phyloP scores from a whole-genome alignment of 2,888 invertebrate species.

The Crematogaster levior region DNA sequence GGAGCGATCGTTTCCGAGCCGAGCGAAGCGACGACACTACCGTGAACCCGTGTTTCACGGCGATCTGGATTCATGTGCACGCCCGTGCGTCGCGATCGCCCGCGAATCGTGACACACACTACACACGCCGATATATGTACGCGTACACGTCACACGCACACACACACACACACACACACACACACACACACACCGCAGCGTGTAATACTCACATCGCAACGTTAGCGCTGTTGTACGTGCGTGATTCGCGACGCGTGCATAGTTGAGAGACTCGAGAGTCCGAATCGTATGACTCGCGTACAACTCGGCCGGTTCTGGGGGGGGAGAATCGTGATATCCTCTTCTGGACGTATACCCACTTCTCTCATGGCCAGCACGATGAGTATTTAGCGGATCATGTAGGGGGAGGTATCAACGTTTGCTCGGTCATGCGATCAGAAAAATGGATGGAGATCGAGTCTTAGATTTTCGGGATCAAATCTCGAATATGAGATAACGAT shows the following conservation, averaged over 20 bases:
- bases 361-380: constrained; percentile 27
- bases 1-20: neutral
- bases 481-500: neutral
- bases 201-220: constrained; percentile 19
- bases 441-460: neutral
- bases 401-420: constrained; percentile 5
- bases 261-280: constrained; percentile 19
- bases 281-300: constrained; percentile 35
- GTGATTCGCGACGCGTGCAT: constrained; percentile 23
- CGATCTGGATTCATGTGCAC: constrained; percentile 38
- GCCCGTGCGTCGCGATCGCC: constrained; percentile 29
- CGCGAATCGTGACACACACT: constrained; percentile 28
- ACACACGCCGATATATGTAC: neutral
- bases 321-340: constrained; percentile 22
- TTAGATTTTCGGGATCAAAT: too few relatives aligned
- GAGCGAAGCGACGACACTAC: constrained; percentile 15
- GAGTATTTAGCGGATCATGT: constrained; percentile 23
- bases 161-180: neutral
- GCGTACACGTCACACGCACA: constrained; percentile 3
- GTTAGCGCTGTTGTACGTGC: constrained; percentile 36
- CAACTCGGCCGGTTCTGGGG: constrained; percentile 28
- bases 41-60: constrained; percentile 28
- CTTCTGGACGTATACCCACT: constrained; percentile 26
- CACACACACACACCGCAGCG: neutral
- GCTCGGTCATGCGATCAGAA: neutral